Evolutionary conservation across 2,888 invertebrate genomes (phyloP).

Genomic region (Eupithecia inturbata): DNA sequence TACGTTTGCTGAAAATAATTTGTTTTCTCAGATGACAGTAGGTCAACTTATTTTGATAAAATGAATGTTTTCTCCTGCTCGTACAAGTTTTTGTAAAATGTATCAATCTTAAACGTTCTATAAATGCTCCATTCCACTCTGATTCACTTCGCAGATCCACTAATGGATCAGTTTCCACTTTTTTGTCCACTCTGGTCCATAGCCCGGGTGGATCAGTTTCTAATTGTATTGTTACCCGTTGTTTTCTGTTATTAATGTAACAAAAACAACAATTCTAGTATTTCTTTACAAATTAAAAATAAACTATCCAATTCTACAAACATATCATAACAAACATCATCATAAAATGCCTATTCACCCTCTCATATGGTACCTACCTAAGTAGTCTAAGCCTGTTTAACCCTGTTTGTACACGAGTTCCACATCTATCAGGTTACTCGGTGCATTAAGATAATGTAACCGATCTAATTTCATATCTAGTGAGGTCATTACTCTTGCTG

Average conservation of each 20-base stretch:
- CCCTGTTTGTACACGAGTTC: slow-evolving; percentile 15
- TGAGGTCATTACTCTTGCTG: slow-evolving; percentile 65
- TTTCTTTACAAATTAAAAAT: background rate
- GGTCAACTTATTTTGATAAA: background rate
- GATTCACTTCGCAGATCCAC: no score
- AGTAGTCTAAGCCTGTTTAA: background rate
- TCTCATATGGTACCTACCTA: background rate
- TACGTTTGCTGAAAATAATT: background rate
- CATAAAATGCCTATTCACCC: background rate
- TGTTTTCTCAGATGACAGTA: no score
- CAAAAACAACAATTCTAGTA: background rate
- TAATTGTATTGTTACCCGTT: no score
- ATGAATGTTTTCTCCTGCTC: no score
- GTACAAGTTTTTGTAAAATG: no score
- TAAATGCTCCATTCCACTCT: no score
- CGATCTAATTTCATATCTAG: slow-evolving; percentile 58
- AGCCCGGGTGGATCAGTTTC: no score
- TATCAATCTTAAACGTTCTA: no score
- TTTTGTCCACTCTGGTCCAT: no score
- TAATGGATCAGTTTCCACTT: no score
- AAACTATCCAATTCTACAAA: background rate
- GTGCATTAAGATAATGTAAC: slow-evolving; percentile 42
- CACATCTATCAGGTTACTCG: slow-evolving; percentile 19
- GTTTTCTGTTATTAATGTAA: background rate
- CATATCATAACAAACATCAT: background rate